These are phyloP conservation scores for Labeo calbasu DNA, from an alignment of 2,797 vertebrate genomes.

Conservation along the genomic window DNA sequence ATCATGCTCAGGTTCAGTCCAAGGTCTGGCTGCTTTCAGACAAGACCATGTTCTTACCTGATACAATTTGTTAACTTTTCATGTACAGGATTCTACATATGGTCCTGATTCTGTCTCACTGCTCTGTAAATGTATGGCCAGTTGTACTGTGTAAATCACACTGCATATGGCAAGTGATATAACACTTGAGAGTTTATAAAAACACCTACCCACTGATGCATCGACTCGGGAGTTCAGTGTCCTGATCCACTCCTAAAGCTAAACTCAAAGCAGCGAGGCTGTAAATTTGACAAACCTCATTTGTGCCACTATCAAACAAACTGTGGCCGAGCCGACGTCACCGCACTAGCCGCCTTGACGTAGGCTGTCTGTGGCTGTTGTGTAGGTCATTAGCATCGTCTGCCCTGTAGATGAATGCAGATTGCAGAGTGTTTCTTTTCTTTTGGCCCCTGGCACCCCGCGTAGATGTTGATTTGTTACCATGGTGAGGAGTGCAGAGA, in stretches of 20 bases:
- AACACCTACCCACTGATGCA: slow-evolving; percentile 34
- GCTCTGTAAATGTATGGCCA: slow-evolving; percentile 52
- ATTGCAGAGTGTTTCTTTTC: slow-evolving; percentile 58
- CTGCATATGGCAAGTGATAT: slow-evolving; percentile 43
- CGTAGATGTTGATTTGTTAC: slow-evolving; percentile 74
- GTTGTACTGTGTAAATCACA: slow-evolving; percentile 49
- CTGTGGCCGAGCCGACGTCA: not conserved
- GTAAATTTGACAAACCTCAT: slow-evolving; percentile 40
- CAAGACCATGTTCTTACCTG: slow-evolving; percentile 43
- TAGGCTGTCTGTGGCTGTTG: slow-evolving; percentile 54
- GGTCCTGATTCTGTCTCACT: slow-evolving; percentile 53
- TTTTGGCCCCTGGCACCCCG: slow-evolving; percentile 57
- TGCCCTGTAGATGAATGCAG: slow-evolving; percentile 63
- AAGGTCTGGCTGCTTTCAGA: slow-evolving; percentile 47
- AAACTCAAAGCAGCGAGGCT: slow-evolving; percentile 9
- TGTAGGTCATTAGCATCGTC: slow-evolving; percentile 61
- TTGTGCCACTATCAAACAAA: slow-evolving; percentile 35
- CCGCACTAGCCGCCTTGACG: slow-evolving; percentile 27
- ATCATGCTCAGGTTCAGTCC: slow-evolving; percentile 50
- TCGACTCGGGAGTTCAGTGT: not conserved
- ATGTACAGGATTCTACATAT: slow-evolving; percentile 57
- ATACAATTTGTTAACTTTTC: slow-evolving; percentile 54
- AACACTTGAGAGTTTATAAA: slow-evolving; percentile 40
- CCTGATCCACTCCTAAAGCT: slow-evolving; percentile 22
- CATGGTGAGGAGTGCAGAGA: slow-evolving; percentile 71